Evolutionary conservation across 2,113 vertebrate species (phyloP).

Genomic region (Murina feae): DNA sequence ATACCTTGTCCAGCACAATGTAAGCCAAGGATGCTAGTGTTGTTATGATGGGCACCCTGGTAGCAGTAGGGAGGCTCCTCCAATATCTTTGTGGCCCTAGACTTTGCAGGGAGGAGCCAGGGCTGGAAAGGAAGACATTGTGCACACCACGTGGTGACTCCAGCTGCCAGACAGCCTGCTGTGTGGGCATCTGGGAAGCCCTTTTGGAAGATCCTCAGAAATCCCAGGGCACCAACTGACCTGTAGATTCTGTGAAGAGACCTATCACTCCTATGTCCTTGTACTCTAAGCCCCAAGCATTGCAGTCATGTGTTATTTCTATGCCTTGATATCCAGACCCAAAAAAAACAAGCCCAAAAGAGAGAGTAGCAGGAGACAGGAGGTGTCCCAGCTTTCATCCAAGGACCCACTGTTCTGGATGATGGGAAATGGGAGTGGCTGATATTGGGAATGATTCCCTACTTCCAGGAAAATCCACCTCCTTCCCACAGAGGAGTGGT

Average conservation of each 20-base stretch:
- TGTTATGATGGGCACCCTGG: accelerated
- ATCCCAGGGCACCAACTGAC: neutral
- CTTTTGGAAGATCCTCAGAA: neutral
- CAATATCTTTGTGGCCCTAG: neutral
- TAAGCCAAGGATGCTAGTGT: neutral
- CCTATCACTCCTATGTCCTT: neutral
- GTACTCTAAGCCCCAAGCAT: neutral
- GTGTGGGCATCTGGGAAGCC: neutral
- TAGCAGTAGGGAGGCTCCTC: neutral
- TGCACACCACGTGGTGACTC: neutral
- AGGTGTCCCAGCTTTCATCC: neutral
- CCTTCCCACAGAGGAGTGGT: neutral
- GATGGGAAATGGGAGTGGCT: neutral
- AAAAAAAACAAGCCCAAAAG: neutral
- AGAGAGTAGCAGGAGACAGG: neutral
- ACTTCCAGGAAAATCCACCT: neutral
- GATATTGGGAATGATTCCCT: conserved; percentile 1
- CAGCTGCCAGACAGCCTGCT: neutral
- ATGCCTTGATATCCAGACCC: neutral
- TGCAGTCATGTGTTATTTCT: neutral
- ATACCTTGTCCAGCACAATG: neutral
- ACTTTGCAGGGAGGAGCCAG: neutral
- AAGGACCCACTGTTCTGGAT: conserved; percentile 24
- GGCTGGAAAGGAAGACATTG: neutral
- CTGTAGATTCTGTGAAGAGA: neutral